phyloP scores from a whole-genome alignment of 2,797 vertebrate species.

The Saxicola maurus region DNA sequence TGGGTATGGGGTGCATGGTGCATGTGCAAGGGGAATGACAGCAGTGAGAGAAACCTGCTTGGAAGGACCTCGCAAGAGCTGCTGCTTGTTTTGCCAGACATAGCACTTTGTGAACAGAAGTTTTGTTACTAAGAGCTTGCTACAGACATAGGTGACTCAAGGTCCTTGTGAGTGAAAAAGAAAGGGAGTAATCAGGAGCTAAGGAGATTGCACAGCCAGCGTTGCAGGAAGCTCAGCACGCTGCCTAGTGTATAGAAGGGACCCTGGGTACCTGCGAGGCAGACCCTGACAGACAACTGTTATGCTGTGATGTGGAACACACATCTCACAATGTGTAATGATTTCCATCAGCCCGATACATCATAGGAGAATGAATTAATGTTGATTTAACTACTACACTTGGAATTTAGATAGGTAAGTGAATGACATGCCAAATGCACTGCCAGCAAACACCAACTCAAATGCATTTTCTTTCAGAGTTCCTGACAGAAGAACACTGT shows the following conservation, averaged over 20 bases:
- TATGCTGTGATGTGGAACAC: neutral
- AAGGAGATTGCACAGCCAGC: neutral
- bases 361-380: neutral
- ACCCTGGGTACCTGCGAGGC: neutral
- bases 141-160: neutral
- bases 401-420: neutral
- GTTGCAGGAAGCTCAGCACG: neutral
- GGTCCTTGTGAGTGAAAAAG: neutral
- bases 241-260: neutral
- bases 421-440: neutral
- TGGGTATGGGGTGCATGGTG: too few relatives aligned
- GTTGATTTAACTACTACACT: neutral
- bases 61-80: neutral
- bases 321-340: neutral
- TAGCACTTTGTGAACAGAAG: neutral
- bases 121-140: neutral
- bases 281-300: neutral
- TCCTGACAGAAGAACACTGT: neutral
- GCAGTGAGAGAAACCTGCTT: neutral
- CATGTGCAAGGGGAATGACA: fast-evolving
- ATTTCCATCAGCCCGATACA: neutral
- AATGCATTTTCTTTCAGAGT: neutral
- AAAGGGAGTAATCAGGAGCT: neutral
- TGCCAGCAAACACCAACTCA: slow-evolving; percentile 19
- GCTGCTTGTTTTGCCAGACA: neutral